These are phyloP conservation scores for Melopsittacus undulatus DNA, from an alignment of 2,797 vertebrate genomes.

Conservation along the genomic window DNA sequence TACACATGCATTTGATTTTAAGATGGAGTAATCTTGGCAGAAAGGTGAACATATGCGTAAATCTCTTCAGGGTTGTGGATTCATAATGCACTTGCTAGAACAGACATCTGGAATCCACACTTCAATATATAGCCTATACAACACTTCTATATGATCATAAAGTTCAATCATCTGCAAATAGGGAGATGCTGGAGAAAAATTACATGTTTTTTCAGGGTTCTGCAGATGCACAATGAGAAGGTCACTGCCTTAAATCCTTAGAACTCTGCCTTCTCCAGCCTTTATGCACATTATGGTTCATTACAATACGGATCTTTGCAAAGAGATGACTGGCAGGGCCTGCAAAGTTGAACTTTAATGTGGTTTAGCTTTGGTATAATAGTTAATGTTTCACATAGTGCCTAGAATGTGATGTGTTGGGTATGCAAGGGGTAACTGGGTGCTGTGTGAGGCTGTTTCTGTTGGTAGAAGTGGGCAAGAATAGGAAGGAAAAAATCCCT, in stretches of 20 bases:
- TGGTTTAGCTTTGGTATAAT: not conserved
- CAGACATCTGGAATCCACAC: slow-evolving; percentile 57
- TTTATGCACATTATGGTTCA: not conserved
- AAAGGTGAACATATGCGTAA: not conserved
- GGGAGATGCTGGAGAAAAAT: slow-evolving; percentile 22
- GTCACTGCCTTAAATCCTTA: not conserved
- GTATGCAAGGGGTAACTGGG: not conserved
- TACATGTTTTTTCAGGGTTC: slow-evolving; percentile 29
- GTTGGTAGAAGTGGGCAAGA: not conserved
- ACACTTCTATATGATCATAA: not conserved
- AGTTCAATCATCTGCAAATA: slow-evolving; percentile 29
- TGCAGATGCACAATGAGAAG: slow-evolving; percentile 13
- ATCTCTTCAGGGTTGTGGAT: slow-evolving; percentile 32
- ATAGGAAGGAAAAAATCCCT: not conserved
- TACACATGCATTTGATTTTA: slow-evolving; percentile 50
- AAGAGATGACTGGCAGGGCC: not conserved
- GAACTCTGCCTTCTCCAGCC: not conserved
- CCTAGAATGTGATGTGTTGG: not conserved
- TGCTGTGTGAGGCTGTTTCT: not conserved
- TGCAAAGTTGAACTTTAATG: not conserved
- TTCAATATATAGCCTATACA: not conserved
- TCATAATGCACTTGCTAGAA: slow-evolving; percentile 41
- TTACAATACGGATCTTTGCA: not conserved
- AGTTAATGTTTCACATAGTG: not conserved
- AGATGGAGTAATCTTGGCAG: slow-evolving; percentile 43